These are phyloP conservation scores for Oscheius sp. DNA, from an alignment of 2,888 invertebrate species.

Conservation along the genomic window DNA sequence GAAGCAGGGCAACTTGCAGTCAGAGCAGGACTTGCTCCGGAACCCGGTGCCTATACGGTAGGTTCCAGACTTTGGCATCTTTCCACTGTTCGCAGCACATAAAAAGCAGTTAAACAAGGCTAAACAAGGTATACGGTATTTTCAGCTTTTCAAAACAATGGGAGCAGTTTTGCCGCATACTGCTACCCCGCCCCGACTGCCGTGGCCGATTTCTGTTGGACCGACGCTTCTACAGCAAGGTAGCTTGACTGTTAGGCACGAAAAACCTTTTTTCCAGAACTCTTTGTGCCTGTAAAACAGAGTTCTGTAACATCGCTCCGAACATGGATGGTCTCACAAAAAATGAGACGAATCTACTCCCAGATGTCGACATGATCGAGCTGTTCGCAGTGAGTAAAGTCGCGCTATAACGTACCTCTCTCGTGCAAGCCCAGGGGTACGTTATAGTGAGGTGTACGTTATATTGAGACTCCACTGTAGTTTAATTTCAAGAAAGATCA, in stretches of 20 bases:
- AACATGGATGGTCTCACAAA: not conserved
- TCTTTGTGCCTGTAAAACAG: conserved; percentile 26
- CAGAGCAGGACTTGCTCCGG: conserved; percentile 3
- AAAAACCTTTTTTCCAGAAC: conserved; percentile 4
- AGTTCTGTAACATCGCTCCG: conserved; percentile 25
- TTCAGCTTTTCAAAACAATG: conserved; percentile 11
- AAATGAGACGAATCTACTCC: conserved; percentile 18
- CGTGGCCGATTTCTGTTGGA: conserved; percentile 29
- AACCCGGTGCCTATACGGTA: conserved; percentile 18
- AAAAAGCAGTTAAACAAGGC: not conserved
- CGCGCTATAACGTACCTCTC: too few relatives aligned
- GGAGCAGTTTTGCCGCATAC: conserved; percentile 6
- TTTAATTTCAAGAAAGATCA: too few relatives aligned
- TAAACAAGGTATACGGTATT: not conserved
- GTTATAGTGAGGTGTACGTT: too few relatives aligned
- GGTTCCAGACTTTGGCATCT: not conserved
- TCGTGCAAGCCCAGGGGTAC: too few relatives aligned
- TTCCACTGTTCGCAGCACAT: not conserved
- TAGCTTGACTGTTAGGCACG: not conserved
- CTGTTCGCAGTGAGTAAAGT: conserved; percentile 11
- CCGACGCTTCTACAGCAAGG: conserved; percentile 4
- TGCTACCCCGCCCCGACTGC: not conserved
- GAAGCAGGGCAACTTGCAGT: conserved; percentile 10
- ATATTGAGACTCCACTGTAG: too few relatives aligned
- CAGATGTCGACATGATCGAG: conserved; percentile 15